These are phyloP conservation scores for Nycticryphes semicollaris DNA, from an alignment of 2,113 vertebrate genomes.

Conservation along the genomic window DNA sequence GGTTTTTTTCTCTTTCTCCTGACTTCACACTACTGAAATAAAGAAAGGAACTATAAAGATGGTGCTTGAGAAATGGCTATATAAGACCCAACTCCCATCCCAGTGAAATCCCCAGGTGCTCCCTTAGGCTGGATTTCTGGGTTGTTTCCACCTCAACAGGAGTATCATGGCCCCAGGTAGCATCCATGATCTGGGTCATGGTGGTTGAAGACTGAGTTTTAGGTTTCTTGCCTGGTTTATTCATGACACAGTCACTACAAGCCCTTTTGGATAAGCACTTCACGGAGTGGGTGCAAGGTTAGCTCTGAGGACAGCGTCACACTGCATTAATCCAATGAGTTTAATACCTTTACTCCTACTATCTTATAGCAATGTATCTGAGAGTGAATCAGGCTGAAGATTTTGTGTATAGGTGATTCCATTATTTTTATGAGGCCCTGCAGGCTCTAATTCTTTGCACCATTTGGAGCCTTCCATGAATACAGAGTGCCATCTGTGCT, in stretches of 20 bases:
- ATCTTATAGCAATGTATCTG: slow-evolving; percentile 8
- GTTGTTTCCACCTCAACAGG: not conserved
- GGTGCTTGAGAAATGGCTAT: not conserved
- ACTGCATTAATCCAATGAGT: not conserved
- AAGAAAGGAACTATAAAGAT: not conserved
- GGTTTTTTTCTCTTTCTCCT: not conserved
- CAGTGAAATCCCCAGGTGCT: not conserved
- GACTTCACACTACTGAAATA: not conserved
- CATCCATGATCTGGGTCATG: not conserved
- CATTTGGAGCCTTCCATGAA: slow-evolving; percentile 35
- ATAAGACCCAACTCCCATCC: not conserved
- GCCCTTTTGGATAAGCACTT: not conserved
- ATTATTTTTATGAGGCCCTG: slow-evolving; percentile 37
- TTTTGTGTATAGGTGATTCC: slow-evolving; percentile 34
- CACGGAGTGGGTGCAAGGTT: not conserved
- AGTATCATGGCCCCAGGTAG: not conserved
- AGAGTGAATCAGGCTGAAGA: slow-evolving; percentile 46
- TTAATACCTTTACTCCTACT: slow-evolving; percentile 34
- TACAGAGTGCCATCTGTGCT: slow-evolving; percentile 23
- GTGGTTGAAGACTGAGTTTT: not conserved
- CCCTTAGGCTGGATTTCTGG: not conserved
- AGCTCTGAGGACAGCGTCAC: not conserved
- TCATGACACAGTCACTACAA: not conserved
- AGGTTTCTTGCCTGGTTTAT: not conserved
- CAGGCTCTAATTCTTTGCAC: slow-evolving; percentile 30